phyloP scores from a whole-genome alignment of 92 coral and sea anemone genomes.

The Porites evermanni region DNA sequence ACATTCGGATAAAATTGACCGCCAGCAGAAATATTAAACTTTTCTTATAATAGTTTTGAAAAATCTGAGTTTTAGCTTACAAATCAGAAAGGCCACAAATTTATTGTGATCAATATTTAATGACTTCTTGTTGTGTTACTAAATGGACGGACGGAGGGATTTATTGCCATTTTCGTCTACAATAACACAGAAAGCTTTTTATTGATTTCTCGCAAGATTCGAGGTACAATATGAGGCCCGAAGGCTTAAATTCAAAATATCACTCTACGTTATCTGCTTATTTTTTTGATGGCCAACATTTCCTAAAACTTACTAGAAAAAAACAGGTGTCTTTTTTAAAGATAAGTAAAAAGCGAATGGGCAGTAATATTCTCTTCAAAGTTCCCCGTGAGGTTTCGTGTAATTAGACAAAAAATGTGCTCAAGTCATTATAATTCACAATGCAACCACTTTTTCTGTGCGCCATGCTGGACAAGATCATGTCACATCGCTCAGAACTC shows the following conservation, averaged over 20 bases:
- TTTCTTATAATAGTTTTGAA: not conserved
- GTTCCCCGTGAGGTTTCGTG: conserved; percentile 33
- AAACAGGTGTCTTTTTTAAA: conserved; percentile 16
- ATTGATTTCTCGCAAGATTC: not conserved
- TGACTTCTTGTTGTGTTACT: conserved; percentile 3
- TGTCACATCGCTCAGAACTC: not conserved
- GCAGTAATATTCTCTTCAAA: conserved; percentile 19
- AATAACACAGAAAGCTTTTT: not conserved
- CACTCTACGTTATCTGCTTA: not conserved
- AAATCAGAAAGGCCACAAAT: not conserved
- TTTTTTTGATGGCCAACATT: not conserved
- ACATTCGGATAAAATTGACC: not conserved
- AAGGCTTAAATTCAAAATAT: not conserved
- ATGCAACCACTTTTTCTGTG: not conserved
- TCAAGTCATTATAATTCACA: not conserved
- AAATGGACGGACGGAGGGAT: not conserved
- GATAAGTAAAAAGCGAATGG: not conserved
- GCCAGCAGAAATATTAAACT: not conserved
- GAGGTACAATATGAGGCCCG: not conserved
- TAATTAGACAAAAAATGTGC: conserved; percentile 24
- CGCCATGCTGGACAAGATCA: not conserved
- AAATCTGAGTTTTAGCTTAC: not conserved
- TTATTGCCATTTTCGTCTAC: not conserved
- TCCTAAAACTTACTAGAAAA: not conserved
- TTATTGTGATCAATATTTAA: conserved; percentile 24